Base-by-base conservation (phyloP, 1,140 invertebrate genomes). In the Ephestia elutella region DNA sequence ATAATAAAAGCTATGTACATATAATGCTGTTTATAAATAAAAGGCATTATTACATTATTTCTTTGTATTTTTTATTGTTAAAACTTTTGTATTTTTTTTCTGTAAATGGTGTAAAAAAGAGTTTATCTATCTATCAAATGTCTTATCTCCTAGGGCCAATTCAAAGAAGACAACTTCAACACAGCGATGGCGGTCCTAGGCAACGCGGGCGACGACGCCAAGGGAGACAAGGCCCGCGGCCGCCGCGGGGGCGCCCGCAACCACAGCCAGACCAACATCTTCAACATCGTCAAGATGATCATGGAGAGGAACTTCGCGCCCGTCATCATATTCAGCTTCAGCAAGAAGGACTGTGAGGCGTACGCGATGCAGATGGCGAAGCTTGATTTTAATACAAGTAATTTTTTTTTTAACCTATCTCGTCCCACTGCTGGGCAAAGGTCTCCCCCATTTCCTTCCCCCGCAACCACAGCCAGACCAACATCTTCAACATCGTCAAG, bases 301-400 rank as follows among this genome's bases (percentile, higher is more conserved):
- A 98, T 99, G 96, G 98, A 99, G 80, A 90, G 96, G 49, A 97
- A 97, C 81, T 97, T 99, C 89, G 96, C 98, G 0, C 99, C 98
- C 0, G 97, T 98, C 15, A 99, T 99, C 71, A 96, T 99, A 56
- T 99, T 99, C 89, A 99, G 97, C 78, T 99, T 99, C 86, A 99
- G 97, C 70, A 98, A 99, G 81, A 99, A 99, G 81, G 98, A 99
- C 66, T 99, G 99, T 78, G 98, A 99, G 86, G 83, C 94, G 0
- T 99, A 99, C 86, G 99, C 98, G 0, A 93, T 97, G 90, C 96
- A 98, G 87, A 95, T 99, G 94, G 93, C 97, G 0, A 98, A 98
- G 87, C 89, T 99, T 60, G 98, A 99, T 90, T 98, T 99, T 67
- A 99, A 99, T 81, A 95, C 95, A 21, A 91, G 93, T 94, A 68